phyloP scores from a whole-genome alignment of 2,113 vertebrate species.

The Leptosomus discolor region DNA sequence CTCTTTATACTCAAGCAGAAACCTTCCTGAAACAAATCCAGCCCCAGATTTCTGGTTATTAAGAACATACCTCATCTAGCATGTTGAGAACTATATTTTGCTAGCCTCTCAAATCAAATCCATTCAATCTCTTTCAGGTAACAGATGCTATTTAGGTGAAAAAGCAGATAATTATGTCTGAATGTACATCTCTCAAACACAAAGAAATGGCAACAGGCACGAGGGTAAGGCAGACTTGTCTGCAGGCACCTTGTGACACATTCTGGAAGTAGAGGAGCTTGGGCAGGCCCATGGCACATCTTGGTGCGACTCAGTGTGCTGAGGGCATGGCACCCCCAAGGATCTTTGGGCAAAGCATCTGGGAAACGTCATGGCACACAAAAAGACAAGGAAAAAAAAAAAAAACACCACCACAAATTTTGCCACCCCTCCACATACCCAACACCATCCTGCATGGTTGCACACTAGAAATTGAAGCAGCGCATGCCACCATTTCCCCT shows the following conservation, averaged over 20 bases:
- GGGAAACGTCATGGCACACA: neutral
- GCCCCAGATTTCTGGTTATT: neutral
- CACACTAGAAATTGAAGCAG: neutral
- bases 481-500: neutral
- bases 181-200: neutral
- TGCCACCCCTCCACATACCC: accelerated
- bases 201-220: neutral
- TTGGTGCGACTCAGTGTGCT: neutral
- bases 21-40: neutral
- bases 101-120: neutral
- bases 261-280: neutral
- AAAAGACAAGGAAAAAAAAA: neutral
- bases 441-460: neutral
- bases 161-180: neutral
- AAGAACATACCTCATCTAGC: neutral
- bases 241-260: neutral
- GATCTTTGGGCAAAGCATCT: neutral
- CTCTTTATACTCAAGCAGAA: neutral
- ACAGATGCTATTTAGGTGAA: neutral
- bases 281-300: neutral
- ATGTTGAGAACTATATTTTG: neutral
- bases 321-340: neutral
- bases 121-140: neutral
- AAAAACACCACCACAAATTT: neutral
- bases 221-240: neutral